Evolutionary conservation across 2,888 invertebrate species (phyloP).

Genomic region (Theodoxus fluviatilis): DNA sequence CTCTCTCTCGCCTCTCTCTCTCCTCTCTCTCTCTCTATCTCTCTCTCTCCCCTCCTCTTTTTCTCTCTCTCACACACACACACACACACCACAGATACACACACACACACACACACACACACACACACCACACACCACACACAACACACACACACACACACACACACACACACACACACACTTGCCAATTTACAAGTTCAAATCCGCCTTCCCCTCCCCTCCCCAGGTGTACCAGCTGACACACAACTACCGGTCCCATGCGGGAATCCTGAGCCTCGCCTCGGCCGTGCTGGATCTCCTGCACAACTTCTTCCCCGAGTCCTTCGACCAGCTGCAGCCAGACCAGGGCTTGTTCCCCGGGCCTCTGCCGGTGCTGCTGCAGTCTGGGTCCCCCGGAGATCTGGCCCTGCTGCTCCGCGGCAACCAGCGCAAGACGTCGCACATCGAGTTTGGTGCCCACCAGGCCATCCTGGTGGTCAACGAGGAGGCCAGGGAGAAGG

Average conservation of each 20-base stretch:
- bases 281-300: constrained; percentile 54
- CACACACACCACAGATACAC: too few relatives aligned
- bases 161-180: too few relatives aligned
- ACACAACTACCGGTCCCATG: constrained; percentile 58
- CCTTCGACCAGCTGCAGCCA: constrained; percentile 54
- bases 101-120: too few relatives aligned
- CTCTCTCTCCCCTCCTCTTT: too few relatives aligned
- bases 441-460: constrained; percentile 61
- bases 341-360: constrained; percentile 57
- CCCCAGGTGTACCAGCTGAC: constrained; percentile 50
- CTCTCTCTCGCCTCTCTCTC: too few relatives aligned
- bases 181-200: too few relatives aligned
- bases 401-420: constrained; percentile 40
- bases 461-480: constrained; percentile 59
- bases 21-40: too few relatives aligned
- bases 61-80: too few relatives aligned
- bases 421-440: constrained; percentile 51
- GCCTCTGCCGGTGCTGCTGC: constrained; percentile 53
- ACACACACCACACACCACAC: too few relatives aligned
- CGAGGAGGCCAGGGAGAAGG: constrained; percentile 47
- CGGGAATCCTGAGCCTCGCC: constrained; percentile 55
- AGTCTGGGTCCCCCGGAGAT: constrained; percentile 48
- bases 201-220: too few relatives aligned
- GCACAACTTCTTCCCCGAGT: constrained; percentile 55
- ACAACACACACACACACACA: too few relatives aligned